Evolutionary conservation across 2,888 invertebrate genomes (phyloP).

Genomic region (Prosapia bicincta): DNA sequence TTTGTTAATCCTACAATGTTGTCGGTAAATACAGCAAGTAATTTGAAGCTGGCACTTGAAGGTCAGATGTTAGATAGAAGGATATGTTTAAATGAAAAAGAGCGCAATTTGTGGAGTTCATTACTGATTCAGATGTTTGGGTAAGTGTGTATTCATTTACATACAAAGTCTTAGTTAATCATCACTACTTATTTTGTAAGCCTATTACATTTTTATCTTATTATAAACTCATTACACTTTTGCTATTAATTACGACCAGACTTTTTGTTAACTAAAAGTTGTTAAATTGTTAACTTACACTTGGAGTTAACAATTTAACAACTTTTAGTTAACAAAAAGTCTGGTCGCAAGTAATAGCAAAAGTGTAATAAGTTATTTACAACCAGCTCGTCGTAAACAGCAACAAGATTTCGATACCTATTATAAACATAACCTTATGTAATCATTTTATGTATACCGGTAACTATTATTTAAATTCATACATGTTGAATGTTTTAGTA

Average conservation of each 20-base stretch:
- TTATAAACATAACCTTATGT: neutral
- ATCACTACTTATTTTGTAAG: neutral
- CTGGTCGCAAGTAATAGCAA: no score
- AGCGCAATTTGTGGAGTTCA: neutral
- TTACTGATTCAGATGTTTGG: neutral
- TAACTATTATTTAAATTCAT: neutral
- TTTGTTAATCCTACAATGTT: neutral
- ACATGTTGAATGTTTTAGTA: no score
- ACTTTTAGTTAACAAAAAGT: no score
- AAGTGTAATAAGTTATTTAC: no score
- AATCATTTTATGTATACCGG: neutral
- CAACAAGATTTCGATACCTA: no score
- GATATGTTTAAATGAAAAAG: neutral
- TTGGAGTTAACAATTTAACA: no score
- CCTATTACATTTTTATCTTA: neutral
- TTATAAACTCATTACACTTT: no score
- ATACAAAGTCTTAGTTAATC: neutral
- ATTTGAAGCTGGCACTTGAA: neutral
- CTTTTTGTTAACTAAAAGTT: no score
- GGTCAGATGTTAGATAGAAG: neutral
- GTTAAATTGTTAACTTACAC: no score
- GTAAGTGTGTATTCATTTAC: no score
- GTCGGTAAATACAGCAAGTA: neutral
- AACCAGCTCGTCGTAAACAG: no score
- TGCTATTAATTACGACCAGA: no score